phyloP scores from a whole-genome alignment of 1,140 invertebrate genomes.

The Drosophila mauritiana region DNA sequence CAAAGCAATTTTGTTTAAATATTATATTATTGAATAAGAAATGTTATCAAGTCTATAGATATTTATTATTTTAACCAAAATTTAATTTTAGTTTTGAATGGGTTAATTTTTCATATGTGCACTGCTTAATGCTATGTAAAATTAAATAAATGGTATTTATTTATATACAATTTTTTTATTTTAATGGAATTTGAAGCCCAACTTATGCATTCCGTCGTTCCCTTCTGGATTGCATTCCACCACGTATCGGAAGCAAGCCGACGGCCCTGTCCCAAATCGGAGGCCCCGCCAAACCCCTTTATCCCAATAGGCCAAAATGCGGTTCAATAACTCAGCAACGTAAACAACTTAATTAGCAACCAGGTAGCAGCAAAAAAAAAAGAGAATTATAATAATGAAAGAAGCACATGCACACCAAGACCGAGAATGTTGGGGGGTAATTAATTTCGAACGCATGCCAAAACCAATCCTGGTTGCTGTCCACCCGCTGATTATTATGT shows the following conservation, averaged over 20 bases:
- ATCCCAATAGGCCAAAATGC: constrained; percentile 32
- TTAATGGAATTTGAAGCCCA: not conserved
- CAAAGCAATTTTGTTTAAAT: no score
- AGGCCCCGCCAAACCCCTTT: constrained; percentile 7
- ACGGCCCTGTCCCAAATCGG: constrained; percentile 48
- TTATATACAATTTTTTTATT: no score
- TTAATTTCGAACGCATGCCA: constrained; percentile 78
- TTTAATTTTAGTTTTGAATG: no score
- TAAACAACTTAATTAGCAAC: constrained; percentile 79
- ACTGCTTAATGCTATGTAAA: no score
- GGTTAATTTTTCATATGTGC: no score
- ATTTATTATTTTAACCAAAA: no score
- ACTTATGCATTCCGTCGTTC: not conserved
- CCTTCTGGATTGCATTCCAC: constrained; percentile 40
- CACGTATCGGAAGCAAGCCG: constrained; percentile 46
- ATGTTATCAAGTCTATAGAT: no score
- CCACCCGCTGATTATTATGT: constrained; percentile 83
- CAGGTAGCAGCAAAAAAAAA: constrained; percentile 26
- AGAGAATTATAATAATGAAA: not conserved
- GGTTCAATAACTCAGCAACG: constrained; percentile 76
- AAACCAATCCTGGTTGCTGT: constrained; percentile 77
- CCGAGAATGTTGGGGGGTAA: constrained; percentile 55
- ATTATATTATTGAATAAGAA: no score
- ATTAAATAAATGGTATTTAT: no score
- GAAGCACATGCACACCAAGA: constrained; percentile 20